phyloP scores from a whole-genome alignment of 1,140 invertebrate genomes.

The Colletes latitarsis region DNA sequence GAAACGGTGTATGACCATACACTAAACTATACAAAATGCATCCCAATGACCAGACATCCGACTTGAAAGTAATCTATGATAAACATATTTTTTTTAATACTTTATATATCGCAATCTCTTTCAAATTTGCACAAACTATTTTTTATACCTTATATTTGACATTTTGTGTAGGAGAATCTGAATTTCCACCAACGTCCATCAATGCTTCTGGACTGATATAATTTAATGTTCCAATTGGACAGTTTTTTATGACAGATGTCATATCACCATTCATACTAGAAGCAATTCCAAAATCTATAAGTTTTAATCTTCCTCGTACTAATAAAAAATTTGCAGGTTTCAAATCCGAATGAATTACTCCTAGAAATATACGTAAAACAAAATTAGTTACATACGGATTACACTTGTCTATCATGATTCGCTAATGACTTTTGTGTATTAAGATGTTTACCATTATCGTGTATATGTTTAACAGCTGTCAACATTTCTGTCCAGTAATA shows the following conservation, averaged over 20 bases:
- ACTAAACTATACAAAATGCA: constrained; percentile 97
- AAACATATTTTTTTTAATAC: constrained; percentile 24
- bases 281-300: constrained; percentile 99
- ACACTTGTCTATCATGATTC: neutral
- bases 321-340: constrained; percentile 98
- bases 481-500: constrained; percentile 98
- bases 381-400: neutral
- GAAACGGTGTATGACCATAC: constrained; percentile 95
- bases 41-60: constrained; percentile 98
- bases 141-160: constrained; percentile 76
- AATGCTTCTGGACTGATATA: constrained; percentile 98
- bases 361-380: constrained; percentile 80
- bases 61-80: constrained; percentile 92
- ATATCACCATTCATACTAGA: constrained; percentile 93
- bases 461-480: constrained; percentile 94
- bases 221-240: constrained; percentile 93
- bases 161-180: constrained; percentile 75
- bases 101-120: constrained; percentile 8
- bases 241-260: constrained; percentile 93
- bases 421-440: constrained; percentile 17
- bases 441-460: constrained; percentile 87
- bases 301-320: constrained; percentile 92
- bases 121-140: neutral
- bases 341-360: constrained; percentile 97
- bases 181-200: constrained; percentile 80